Evolutionary conservation across 2,797 vertebrate genomes (phyloP).

Genomic region (Sebastes kiyomatsui): DNA sequence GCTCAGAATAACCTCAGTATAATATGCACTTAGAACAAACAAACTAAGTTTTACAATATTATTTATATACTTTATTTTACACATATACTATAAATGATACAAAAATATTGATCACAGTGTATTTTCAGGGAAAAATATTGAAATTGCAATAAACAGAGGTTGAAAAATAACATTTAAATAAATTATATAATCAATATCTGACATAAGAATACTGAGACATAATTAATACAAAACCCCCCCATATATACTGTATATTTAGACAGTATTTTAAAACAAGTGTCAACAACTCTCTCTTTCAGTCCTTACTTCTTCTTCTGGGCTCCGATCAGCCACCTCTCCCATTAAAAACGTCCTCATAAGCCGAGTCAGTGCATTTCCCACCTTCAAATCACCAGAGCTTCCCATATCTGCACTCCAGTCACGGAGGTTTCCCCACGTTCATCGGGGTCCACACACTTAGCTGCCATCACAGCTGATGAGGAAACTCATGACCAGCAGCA

Average conservation of each 20-base stretch:
- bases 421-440: constrained; percentile 1
- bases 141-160: constrained; percentile 90
- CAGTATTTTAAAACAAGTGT: constrained; percentile 65
- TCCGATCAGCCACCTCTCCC: constrained; percentile 15
- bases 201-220: constrained; percentile 85
- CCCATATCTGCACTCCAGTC: constrained; percentile 25
- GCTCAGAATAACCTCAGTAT: neutral
- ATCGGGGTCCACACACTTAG: constrained; percentile 35
- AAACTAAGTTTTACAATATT: constrained; percentile 73
- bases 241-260: constrained; percentile 73
- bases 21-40: constrained; percentile 35
- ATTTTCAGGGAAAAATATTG: constrained; percentile 88
- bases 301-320: constrained; percentile 7
- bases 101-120: constrained; percentile 99
- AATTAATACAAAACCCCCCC: constrained; percentile 58
- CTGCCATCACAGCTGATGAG: constrained; percentile 52
- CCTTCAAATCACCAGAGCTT: constrained; percentile 32
- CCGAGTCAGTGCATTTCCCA: constrained; percentile 60
- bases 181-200: constrained; percentile 99
- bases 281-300: constrained; percentile 11
- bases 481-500: constrained; percentile 37
- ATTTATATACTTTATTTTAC: constrained; percentile 90
- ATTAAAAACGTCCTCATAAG: constrained; percentile 39
- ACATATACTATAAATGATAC: constrained; percentile 94
- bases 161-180: constrained; percentile 94